Evolutionary conservation across 92 coral and sea anemone genomes (phyloP).

Genomic region (Epizoanthus rinbou): DNA sequence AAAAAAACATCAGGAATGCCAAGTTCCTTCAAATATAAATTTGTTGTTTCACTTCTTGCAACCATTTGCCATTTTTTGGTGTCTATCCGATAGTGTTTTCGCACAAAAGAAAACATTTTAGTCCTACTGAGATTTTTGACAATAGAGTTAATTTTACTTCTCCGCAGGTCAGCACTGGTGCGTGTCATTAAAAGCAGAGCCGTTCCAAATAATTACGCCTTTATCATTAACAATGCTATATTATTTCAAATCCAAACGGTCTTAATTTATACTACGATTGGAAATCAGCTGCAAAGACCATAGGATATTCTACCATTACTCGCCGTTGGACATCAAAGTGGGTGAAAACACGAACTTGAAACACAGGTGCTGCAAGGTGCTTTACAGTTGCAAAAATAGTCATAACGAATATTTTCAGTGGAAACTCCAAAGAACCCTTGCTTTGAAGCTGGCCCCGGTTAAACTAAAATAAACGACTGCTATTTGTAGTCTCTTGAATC

Average conservation of each 20-base stretch:
- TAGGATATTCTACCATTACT: background rate
- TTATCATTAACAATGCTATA: conserved; percentile 12
- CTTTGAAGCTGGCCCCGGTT: too few species aligned
- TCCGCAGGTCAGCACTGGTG: background rate
- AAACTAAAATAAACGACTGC: too few species aligned
- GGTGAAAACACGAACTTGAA: background rate
- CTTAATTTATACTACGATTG: background rate
- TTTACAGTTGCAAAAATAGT: background rate
- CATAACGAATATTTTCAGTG: too few species aligned
- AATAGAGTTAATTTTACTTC: conserved; percentile 22
- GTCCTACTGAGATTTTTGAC: conserved; percentile 24
- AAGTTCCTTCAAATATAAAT: too few species aligned
- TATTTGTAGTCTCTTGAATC: too few species aligned
- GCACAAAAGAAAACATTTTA: background rate
- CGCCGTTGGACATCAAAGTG: background rate
- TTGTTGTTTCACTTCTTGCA: too few species aligned
- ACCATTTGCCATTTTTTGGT: background rate
- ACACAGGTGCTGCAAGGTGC: background rate
- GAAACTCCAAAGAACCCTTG: too few species aligned
- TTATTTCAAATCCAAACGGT: conserved; percentile 3
- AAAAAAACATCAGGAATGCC: too few species aligned
- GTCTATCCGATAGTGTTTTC: background rate
- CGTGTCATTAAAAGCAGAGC: background rate
- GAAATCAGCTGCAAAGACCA: conserved; percentile 8
- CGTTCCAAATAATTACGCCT: conserved; percentile 3